Conservation (phyloP, 2,888 invertebrate genomes). For the Lycaena phlaeas region DNA sequence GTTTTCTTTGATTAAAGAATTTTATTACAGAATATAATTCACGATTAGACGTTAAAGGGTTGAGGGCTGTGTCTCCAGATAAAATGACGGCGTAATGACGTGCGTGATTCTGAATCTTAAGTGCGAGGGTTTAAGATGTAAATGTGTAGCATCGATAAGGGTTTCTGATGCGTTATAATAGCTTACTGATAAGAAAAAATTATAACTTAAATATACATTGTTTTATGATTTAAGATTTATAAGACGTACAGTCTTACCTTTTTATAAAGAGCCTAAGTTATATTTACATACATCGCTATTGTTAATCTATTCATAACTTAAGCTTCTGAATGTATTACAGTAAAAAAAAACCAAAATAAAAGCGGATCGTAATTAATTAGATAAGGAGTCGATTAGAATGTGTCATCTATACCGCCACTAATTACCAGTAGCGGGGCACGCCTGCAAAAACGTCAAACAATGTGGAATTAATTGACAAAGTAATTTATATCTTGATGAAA, state of each 20-base stretch:
- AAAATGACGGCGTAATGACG: conserved; percentile 62
- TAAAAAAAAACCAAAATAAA: too few species aligned
- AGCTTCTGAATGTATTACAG: too few species aligned
- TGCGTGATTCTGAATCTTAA: conserved; percentile 67
- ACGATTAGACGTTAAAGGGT: conserved; percentile 70
- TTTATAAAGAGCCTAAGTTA: too few species aligned
- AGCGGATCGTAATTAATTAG: too few species aligned
- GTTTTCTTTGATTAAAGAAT: conserved; percentile 74
- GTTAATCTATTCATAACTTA: too few species aligned
- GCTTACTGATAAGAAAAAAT: too few species aligned
- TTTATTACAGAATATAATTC: conserved; percentile 71
- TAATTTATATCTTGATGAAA: conserved; percentile 53
- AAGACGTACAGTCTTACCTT: too few species aligned
- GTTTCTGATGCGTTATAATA: too few species aligned
- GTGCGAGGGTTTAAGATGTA: conserved; percentile 32
- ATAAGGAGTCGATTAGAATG: conserved; percentile 31
- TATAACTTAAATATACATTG: too few species aligned
- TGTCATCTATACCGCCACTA: conserved; percentile 27
- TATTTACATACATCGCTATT: too few species aligned
- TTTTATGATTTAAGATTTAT: too few species aligned
- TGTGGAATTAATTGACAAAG: conserved; percentile 53
- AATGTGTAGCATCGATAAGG: conserved; percentile 5
- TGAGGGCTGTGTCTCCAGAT: conserved; percentile 54
- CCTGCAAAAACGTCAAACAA: conserved; percentile 44
- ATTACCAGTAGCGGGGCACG: conserved; percentile 39